Percentiles rank a stretch among this genome's conserved stretches.
These are phyloP conservation scores for Portunus trituberculatus DNA, from an alignment of 1,140 invertebrate species.

Conservation along the genomic window DNA sequence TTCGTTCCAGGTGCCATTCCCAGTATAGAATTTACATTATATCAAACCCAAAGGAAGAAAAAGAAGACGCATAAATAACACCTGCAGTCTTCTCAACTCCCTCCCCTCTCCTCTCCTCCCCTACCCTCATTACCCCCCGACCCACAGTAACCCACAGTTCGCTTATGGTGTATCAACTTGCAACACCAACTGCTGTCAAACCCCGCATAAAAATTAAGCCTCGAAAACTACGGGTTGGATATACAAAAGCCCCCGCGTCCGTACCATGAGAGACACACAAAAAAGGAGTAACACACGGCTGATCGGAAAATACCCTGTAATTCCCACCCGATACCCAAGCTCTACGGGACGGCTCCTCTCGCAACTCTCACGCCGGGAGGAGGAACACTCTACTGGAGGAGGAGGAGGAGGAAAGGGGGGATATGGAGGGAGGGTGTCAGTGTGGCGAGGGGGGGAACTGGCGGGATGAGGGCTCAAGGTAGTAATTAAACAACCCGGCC, in stretches of 20 bases:
- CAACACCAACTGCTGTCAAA: neutral
- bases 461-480: conserved; percentile 24
- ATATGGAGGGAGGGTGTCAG: neutral
- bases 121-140: too few relatives aligned
- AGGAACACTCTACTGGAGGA: neutral
- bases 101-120: too few relatives aligned
- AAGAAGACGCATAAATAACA: conserved; percentile 1
- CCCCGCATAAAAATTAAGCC: neutral
- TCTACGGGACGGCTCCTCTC: neutral
- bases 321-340: neutral
- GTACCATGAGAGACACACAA: neutral
- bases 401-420: neutral
- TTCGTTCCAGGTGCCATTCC: neutral
- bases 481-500: conserved; percentile 65
- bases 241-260: neutral
- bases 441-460: neutral
- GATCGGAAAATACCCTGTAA: conserved; percentile 1
- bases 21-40: conserved; percentile 11
- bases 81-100: too few relatives aligned
- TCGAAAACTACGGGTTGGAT: neutral
- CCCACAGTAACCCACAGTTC: neutral
- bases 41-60: neutral
- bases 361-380: neutral
- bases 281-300: neutral
- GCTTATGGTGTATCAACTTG: neutral